These are phyloP conservation scores for Athene cunicularia DNA, from an alignment of 2,113 vertebrate genomes.

Conservation along the genomic window DNA sequence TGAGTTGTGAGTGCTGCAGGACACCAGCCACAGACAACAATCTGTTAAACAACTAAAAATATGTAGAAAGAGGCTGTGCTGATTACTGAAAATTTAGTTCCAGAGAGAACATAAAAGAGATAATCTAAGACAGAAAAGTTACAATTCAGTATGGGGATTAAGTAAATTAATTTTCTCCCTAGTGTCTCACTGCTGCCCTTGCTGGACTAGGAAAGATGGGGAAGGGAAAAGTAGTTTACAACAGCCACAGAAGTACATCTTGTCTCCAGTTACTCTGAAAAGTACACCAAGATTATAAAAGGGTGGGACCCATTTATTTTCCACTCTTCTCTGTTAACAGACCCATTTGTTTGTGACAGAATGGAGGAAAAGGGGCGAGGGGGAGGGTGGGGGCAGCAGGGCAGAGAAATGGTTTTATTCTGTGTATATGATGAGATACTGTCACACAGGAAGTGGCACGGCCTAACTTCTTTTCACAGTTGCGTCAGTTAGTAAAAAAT, in stretches of 20 bases:
- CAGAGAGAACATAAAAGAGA: neutral
- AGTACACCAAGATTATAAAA: neutral
- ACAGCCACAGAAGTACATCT: neutral
- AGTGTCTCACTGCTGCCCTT: neutral
- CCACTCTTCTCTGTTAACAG: neutral
- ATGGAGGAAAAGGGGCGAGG: neutral
- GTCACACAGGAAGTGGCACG: neutral
- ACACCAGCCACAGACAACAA: neutral
- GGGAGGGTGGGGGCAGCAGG: neutral
- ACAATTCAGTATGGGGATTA: neutral
- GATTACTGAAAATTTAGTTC: neutral
- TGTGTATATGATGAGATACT: neutral
- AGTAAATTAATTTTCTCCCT: neutral
- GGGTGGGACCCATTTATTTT: neutral
- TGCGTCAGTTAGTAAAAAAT: neutral
- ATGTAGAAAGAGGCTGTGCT: neutral
- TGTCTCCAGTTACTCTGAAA: neutral
- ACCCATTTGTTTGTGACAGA: neutral
- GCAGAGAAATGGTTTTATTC: neutral
- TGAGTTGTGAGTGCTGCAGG: accelerated
- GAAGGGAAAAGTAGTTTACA: neutral
- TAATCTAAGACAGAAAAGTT: neutral
- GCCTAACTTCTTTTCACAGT: neutral
- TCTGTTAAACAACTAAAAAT: neutral
- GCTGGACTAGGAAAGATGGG: neutral